phyloP scores from a whole-genome alignment of 2,797 vertebrate genomes.

The Schizopygopsis malacanthus region DNA sequence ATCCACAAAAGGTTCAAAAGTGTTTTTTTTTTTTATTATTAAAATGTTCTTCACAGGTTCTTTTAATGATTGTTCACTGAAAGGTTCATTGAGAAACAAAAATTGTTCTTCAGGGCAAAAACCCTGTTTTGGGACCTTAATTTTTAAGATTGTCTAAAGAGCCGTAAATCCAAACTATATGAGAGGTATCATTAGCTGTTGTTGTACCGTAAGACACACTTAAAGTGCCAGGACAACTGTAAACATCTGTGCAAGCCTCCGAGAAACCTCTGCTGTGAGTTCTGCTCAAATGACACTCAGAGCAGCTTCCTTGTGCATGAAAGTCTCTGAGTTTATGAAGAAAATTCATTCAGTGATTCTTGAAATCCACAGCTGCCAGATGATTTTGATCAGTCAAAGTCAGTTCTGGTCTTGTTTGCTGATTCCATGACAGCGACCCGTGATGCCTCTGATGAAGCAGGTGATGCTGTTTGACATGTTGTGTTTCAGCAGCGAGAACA shows the following conservation, averaged over 20 bases:
- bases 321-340: not conserved
- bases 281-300: not conserved
- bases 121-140: too few relatives aligned
- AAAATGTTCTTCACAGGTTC: too few relatives aligned
- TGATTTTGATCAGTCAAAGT: not conserved
- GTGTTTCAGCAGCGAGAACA: conserved; percentile 23
- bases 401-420: conserved; percentile 27
- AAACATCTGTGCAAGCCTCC: not conserved
- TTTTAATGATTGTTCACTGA: too few relatives aligned
- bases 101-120: too few relatives aligned
- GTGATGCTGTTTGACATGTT: conserved; percentile 52
- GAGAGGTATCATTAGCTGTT: not conserved
- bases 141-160: not conserved
- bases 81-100: too few relatives aligned
- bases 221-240: not conserved
- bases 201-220: not conserved
- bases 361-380: not conserved
- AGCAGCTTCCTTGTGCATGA: not conserved
- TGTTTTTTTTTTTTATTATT: too few relatives aligned
- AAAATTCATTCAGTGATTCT: not conserved
- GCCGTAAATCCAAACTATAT: not conserved
- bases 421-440: conserved; percentile 17
- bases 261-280: not conserved
- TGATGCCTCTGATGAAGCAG: conserved; percentile 47
- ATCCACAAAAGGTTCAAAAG: too few relatives aligned